These are phyloP conservation scores for Cervus canadensis DNA, from an alignment of 2,113 vertebrate genomes.

Conservation along the genomic window DNA sequence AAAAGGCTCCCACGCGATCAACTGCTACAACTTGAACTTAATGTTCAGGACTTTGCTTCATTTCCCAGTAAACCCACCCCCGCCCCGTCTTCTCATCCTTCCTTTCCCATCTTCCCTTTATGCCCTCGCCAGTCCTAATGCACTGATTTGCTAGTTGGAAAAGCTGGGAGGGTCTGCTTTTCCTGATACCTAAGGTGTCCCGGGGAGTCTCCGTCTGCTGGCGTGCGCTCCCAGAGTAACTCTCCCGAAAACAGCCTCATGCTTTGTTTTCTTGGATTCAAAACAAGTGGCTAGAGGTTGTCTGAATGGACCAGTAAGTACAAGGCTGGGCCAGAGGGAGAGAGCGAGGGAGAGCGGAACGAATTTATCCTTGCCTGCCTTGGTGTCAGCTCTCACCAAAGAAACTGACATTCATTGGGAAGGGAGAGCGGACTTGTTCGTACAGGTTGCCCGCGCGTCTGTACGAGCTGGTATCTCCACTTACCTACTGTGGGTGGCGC, in stretches of 20 bases:
- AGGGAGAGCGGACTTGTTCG: not conserved
- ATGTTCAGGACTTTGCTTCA: not conserved
- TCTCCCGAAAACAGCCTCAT: slow-evolving; percentile 61
- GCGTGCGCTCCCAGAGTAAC: slow-evolving; percentile 51
- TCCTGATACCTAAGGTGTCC: not conserved
- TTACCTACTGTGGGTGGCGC: not conserved
- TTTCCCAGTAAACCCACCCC: not conserved
- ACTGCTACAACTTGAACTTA: not conserved
- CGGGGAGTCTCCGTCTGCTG: slow-evolving; percentile 8
- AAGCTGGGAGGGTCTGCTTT: slow-evolving; percentile 50
- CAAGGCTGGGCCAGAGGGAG: not conserved
- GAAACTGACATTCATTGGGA: not conserved
- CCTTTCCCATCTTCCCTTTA: not conserved
- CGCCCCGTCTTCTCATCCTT: not conserved
- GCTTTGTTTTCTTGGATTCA: slow-evolving; percentile 33
- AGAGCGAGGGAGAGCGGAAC: not conserved
- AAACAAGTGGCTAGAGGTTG: not conserved
- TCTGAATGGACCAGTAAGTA: slow-evolving; percentile 11
- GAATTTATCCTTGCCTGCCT: not conserved
- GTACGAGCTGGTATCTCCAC: not conserved
- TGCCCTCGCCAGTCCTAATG: no score
- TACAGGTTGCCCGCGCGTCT: not conserved
- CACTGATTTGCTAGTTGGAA: not conserved
- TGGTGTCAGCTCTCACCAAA: slow-evolving; percentile 46
- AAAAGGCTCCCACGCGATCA: not conserved